A percentile compares a stretch with the other conserved stretches of the same genome.
phyloP scores from a whole-genome alignment of 1,140 invertebrate genomes.

The Drosophila cardini region DNA sequence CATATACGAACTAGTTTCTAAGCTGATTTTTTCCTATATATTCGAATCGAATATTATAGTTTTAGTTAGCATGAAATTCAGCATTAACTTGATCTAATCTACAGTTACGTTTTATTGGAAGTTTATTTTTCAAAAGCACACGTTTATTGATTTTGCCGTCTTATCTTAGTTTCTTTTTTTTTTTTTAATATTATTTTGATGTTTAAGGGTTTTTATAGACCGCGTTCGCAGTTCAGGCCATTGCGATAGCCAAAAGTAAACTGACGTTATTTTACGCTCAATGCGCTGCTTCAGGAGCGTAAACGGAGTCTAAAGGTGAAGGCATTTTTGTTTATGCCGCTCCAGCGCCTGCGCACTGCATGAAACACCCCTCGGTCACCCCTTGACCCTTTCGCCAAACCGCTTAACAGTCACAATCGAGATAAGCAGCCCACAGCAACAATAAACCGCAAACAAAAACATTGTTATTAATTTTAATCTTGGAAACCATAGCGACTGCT shows the following conservation, averaged over 20 bases:
- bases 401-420: background rate
- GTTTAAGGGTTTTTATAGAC: slow-evolving; percentile 22
- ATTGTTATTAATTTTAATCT: slow-evolving; percentile 19
- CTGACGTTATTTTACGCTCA: slow-evolving; percentile 62
- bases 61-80: slow-evolving; percentile 59
- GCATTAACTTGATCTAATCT: slow-evolving; percentile 71
- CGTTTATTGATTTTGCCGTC: slow-evolving; percentile 75
- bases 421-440: slow-evolving; percentile 5
- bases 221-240: slow-evolving; percentile 49
- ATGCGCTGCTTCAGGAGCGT: slow-evolving; percentile 14
- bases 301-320: slow-evolving; percentile 55
- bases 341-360: slow-evolving; percentile 58
- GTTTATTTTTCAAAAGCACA: slow-evolving; percentile 47
- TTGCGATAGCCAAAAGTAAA: slow-evolving; percentile 64
- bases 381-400: background rate
- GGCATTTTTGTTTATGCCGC: slow-evolving; percentile 79
- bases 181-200: background rate
- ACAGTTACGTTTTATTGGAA: slow-evolving; percentile 40
- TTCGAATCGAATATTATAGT: slow-evolving; percentile 4
- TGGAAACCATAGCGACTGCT: slow-evolving; percentile 12
- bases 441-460: slow-evolving; percentile 16
- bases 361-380: background rate
- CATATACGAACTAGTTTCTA: slow-evolving; percentile 21
- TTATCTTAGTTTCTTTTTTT: slow-evolving; percentile 46
- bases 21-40: background rate